phyloP scores from a whole-genome alignment of 2,113 vertebrate genomes.

The Zosterops lateralis region DNA sequence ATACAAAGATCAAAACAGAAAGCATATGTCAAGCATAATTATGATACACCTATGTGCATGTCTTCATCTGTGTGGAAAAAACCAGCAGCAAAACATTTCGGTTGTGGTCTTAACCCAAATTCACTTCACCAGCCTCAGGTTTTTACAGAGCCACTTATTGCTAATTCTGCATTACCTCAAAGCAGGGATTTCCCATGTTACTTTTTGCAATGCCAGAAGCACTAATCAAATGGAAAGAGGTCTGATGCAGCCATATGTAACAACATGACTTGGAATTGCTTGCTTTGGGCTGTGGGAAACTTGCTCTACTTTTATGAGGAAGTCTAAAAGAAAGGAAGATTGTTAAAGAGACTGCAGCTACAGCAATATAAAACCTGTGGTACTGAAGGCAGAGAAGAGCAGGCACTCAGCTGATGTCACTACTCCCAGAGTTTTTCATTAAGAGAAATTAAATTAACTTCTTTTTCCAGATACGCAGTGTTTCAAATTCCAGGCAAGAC shows the following conservation, averaged over 20 bases:
- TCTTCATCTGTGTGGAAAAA: constrained; percentile 6
- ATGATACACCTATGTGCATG: background rate
- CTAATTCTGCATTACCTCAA: constrained; percentile 39
- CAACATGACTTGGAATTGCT: background rate
- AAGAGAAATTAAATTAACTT: background rate
- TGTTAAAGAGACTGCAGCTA: background rate
- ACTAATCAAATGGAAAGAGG: background rate
- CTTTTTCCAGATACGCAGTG: background rate
- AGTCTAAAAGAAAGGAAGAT: background rate
- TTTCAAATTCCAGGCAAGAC: background rate
- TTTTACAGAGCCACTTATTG: constrained; percentile 11
- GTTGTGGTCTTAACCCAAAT: constrained; percentile 39
- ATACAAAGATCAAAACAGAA: constrained; percentile 2
- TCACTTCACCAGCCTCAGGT: constrained; percentile 4
- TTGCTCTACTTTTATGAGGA: background rate
- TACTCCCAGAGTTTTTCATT: background rate
- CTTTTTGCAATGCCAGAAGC: constrained; percentile 31
- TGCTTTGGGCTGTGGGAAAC: background rate
- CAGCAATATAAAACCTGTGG: background rate
- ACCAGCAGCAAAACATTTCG: background rate
- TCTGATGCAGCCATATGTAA: background rate
- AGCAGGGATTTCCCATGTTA: constrained; percentile 43
- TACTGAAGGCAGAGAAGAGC: background rate
- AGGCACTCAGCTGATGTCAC: background rate
- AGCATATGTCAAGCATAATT: constrained; percentile 16